Evolutionary conservation across 2,113 vertebrate species (phyloP).

Genomic region (Strigops habroptila): DNA sequence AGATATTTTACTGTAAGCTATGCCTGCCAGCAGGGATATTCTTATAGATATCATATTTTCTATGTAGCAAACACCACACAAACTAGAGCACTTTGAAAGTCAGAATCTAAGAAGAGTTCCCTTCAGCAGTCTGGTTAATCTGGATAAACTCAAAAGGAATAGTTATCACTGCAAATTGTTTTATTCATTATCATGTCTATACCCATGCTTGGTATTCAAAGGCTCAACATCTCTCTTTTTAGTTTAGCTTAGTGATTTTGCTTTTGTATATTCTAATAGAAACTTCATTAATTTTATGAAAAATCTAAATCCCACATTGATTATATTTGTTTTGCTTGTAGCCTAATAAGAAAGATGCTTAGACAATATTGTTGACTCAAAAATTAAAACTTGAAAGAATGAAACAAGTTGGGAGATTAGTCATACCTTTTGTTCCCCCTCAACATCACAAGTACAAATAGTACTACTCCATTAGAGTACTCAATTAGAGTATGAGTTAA

Average conservation of each 20-base stretch:
- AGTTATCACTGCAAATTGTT: background rate
- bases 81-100: background rate
- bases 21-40: background rate
- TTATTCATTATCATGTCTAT: background rate
- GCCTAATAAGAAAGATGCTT: background rate
- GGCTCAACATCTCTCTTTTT: background rate
- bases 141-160: background rate
- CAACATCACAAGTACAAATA: background rate
- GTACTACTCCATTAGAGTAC: background rate
- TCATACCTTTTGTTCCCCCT: background rate
- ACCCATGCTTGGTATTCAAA: background rate
- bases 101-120: background rate
- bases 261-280: background rate
- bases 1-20: background rate
- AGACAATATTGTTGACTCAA: background rate
- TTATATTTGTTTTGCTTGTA: background rate
- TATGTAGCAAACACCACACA: background rate
- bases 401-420: background rate
- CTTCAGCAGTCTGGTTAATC: background rate
- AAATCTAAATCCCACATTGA: background rate
- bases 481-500: background rate
- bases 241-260: background rate
- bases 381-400: background rate
- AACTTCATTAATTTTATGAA: background rate
- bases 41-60: background rate